Conservation (phyloP, 2,797 vertebrate genomes). For the Alcedo quadribrachys region DNA sequence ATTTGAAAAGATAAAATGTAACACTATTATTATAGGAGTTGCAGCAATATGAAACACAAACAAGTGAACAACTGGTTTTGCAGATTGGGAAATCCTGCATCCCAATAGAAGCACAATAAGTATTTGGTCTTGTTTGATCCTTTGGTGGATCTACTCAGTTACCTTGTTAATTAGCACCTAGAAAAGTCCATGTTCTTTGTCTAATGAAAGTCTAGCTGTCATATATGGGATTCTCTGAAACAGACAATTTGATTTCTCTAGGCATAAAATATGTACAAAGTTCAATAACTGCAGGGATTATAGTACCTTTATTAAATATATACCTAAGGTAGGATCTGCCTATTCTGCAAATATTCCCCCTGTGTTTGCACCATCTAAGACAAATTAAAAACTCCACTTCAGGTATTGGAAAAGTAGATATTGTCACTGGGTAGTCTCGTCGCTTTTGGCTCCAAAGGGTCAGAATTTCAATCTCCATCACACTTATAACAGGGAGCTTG, state of each 20-base stretch:
- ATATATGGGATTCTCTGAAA: constrained; percentile 23
- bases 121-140: constrained; percentile 66
- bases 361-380: background rate
- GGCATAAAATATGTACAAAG: background rate
- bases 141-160: constrained; percentile 49
- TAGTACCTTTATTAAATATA: accelerated
- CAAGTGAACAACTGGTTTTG: background rate
- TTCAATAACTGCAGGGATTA: background rate
- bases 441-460: background rate
- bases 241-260: background rate
- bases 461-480: background rate
- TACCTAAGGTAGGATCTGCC: background rate
- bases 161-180: constrained; percentile 59
- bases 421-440: background rate
- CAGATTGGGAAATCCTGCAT: constrained; percentile 39
- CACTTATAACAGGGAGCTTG: background rate
- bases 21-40: background rate
- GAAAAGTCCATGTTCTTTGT: constrained; percentile 60
- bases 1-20: background rate
- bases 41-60: background rate
- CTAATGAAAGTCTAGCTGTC: constrained; percentile 26
- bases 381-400: background rate
- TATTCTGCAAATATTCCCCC: background rate
- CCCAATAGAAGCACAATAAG: constrained; percentile 58
- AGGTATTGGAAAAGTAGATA: background rate